A percentile compares a stretch with the other conserved stretches of the same genome.
These are phyloP conservation scores for Oriolus oriolus DNA, from an alignment of 2,113 vertebrate species.

Conservation along the genomic window DNA sequence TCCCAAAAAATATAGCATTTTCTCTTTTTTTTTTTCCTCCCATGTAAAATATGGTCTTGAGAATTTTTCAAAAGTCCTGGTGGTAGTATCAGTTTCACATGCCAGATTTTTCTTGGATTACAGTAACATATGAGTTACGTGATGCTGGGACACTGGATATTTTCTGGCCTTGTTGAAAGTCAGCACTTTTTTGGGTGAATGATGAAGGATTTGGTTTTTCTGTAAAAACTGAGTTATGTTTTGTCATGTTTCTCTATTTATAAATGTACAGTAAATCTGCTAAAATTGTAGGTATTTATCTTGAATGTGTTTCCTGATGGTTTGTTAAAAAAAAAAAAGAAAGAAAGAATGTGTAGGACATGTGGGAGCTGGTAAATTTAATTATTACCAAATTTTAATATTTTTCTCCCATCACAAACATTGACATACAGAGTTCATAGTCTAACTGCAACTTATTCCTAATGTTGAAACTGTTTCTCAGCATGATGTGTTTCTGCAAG, in stretches of 20 bases:
- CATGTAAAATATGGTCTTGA: neutral
- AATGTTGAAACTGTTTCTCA: conserved; percentile 40
- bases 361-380: conserved; percentile 56
- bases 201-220: conserved; percentile 50
- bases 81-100: conserved; percentile 8
- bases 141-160: conserved; percentile 58
- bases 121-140: neutral
- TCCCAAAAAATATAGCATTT: neutral
- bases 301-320: conserved; percentile 53
- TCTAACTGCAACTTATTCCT: conserved; percentile 61
- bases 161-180: conserved; percentile 54
- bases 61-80: conserved; percentile 10
- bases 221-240: conserved; percentile 39
- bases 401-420: conserved; percentile 37
- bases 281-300: conserved; percentile 58
- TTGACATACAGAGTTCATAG: conserved; percentile 31
- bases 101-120: neutral
- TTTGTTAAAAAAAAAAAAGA: conserved; percentile 27
- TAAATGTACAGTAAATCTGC: conserved; percentile 56
- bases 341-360: conserved; percentile 36
- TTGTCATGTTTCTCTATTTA: conserved; percentile 58
- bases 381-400: conserved; percentile 48
- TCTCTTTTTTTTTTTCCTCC: neutral
- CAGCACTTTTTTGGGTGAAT: conserved; percentile 40
- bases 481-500: conserved; percentile 65